A percentile compares a stretch with the other conserved stretches of the same genome.
Conservation (phyloP, 2,113 vertebrate genomes). For the Gavialis gangeticus region DNA sequence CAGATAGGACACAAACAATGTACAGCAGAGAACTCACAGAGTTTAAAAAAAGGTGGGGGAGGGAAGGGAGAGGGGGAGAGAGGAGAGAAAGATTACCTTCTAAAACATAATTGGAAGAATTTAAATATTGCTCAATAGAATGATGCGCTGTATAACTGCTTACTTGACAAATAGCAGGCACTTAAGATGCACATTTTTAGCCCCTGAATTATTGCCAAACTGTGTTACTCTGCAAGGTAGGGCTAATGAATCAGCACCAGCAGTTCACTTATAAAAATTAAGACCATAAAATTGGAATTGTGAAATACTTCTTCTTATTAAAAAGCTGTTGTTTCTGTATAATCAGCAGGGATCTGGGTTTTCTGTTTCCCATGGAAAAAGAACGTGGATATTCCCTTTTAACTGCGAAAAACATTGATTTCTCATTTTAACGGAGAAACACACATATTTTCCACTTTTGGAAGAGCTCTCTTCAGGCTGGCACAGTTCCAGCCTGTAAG, state of each 20-base stretch:
- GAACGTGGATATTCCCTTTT: too few species aligned
- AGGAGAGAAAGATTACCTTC: neutral
- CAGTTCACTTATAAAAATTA: conserved; percentile 59
- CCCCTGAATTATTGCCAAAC: conserved; percentile 51
- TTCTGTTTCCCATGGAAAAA: too few species aligned
- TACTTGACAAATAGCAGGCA: conserved; percentile 52
- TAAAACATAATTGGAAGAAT: conserved; percentile 40
- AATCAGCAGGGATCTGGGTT: neutral
- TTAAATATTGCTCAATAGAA: neutral
- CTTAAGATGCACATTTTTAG: conserved; percentile 47
- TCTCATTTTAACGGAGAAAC: too few species aligned
- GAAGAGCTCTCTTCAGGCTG: too few species aligned
- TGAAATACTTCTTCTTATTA: conserved; percentile 49
- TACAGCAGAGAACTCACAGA: neutral
- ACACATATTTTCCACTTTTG: too few species aligned
- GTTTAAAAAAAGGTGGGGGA: neutral
- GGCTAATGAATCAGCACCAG: conserved; percentile 17
- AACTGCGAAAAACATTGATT: too few species aligned
- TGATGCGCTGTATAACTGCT: neutral
- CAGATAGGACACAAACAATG: neutral
- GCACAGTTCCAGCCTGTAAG: too few species aligned
- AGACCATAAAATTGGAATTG: conserved; percentile 49
- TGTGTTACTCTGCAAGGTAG: conserved; percentile 40
- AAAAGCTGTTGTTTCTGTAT: conserved; percentile 5
- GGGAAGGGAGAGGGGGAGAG: neutral